Percentiles rank a stretch among this genome's conserved stretches.
phyloP scores from a whole-genome alignment of 1,140 invertebrate genomes.

The Zaprionus gabonicus region DNA sequence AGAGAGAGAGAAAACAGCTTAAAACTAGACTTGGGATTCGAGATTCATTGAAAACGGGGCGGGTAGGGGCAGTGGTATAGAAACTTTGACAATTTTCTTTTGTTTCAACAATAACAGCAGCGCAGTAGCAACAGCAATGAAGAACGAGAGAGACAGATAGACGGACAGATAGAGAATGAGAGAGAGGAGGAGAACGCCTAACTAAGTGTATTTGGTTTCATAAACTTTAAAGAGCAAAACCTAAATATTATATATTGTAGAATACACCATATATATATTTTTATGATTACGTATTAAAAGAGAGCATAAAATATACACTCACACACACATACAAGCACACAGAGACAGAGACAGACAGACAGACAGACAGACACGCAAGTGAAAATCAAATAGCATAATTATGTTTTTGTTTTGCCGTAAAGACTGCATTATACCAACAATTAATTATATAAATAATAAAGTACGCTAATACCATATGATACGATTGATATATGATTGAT shows the following conservation, averaged over 20 bases:
- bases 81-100: constrained; percentile 1
- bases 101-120: constrained; percentile 1
- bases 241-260: constrained; percentile 64
- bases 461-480: constrained; percentile 7
- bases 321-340: constrained; percentile 14
- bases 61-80: background rate
- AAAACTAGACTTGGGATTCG: background rate
- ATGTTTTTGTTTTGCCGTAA: constrained; percentile 84
- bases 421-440: constrained; percentile 84
- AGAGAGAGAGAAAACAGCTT: background rate
- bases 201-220: constrained; percentile 80
- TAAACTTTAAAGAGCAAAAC: constrained; percentile 72
- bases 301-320: constrained; percentile 14
- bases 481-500: constrained; percentile 33
- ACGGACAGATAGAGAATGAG: background rate
- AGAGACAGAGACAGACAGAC: constrained; percentile 21
- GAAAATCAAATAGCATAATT: constrained; percentile 81
- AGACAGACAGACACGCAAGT: constrained; percentile 32
- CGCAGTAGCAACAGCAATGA: background rate
- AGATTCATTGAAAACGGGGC: background rate
- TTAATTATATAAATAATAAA: constrained; percentile 71
- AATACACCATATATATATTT: constrained; percentile 44
- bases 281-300: constrained; percentile 8
- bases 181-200: constrained; percentile 40
- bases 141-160: background rate